Evolutionary conservation across 2,888 invertebrate genomes (phyloP), one percentile per base, ranked within the genome.

Genomic region (Phanerotoma sp.): DNA sequence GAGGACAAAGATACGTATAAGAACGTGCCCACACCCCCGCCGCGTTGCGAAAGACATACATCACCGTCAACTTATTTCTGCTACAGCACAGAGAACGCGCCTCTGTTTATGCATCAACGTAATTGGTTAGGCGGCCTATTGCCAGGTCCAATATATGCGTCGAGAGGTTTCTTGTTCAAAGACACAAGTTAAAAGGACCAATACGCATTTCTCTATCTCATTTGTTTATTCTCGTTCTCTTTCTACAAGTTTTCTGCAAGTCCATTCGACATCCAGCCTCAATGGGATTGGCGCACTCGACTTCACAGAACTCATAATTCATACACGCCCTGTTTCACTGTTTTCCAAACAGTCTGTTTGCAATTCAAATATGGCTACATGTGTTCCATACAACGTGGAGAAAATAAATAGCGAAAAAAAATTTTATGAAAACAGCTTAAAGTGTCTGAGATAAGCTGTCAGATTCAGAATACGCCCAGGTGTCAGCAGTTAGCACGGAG

Each of bases 21-120:
- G 50, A 55, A 32, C 35, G 44, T 47, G 45, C 35, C 51, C 47
- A 63, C 51, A 51, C 63, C 54, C 65, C 57, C 61, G 61, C 69
- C 60, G 62, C 60, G 59, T 51, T 57, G 57, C 62, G 37, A 42
- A 57, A 53, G 54, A 62, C 69, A 73, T 73, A 68, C 70, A 71
- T 74, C 73, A 73, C 65, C 68, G 69, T 73, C 72, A 69, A 66
- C 68, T 73, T 74, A 73, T 73, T 74, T 72, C 69, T 68, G 70
- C 35, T 51, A 51, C 57, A 42, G 47, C 56, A 18, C 37, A 38
- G 37, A 38, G 21, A 25, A 41, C 47, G 57, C 66, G 62, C 61
- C 63, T 62, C 61, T 62, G 62, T 64, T 63, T 71, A 74, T 70
- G 66, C 67, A 73, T 70, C 66, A 64, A 64, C 62, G 71, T 72